Conservation (phyloP, 1,140 invertebrate genomes). For the Pteromalus puparum region DNA sequence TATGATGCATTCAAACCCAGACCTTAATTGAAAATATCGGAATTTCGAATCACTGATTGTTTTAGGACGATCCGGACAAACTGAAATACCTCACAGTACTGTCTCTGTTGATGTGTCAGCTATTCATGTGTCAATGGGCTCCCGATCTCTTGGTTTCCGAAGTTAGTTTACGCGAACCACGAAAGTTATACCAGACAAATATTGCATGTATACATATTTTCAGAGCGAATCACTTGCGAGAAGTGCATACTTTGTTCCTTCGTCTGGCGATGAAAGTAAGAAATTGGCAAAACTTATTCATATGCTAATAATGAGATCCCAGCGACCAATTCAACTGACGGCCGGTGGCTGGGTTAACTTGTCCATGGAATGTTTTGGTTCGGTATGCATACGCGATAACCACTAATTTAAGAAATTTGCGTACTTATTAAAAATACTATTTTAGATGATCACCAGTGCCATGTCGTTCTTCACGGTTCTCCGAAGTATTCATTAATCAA, state of each 20-base stretch:
- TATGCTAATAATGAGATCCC: conserved; percentile 3
- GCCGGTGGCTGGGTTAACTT: not conserved
- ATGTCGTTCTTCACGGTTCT: conserved; percentile 36
- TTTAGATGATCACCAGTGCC: conserved; percentile 19
- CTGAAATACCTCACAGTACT: not conserved
- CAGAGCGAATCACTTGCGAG: not conserved
- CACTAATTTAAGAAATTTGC: not conserved
- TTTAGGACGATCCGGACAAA: conserved; percentile 22
- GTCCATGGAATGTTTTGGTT: conserved; percentile 8
- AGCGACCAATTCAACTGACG: not conserved
- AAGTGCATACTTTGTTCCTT: not conserved
- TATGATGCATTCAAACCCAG: not conserved
- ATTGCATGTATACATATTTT: not conserved
- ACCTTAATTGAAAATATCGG: too few species aligned
- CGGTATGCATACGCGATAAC: not conserved
- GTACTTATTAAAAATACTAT: not conserved
- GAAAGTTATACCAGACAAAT: not conserved
- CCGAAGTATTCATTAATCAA: not conserved
- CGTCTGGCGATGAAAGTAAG: not conserved
- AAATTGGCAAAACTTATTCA: not conserved
- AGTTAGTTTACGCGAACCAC: not conserved
- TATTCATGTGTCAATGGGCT: conserved; percentile 38
- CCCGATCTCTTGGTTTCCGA: not conserved
- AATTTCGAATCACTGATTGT: not conserved
- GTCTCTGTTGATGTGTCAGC: not conserved